Evolutionary conservation across 2,113 vertebrate species (phyloP).

Genomic region (Lampris incognitus): DNA sequence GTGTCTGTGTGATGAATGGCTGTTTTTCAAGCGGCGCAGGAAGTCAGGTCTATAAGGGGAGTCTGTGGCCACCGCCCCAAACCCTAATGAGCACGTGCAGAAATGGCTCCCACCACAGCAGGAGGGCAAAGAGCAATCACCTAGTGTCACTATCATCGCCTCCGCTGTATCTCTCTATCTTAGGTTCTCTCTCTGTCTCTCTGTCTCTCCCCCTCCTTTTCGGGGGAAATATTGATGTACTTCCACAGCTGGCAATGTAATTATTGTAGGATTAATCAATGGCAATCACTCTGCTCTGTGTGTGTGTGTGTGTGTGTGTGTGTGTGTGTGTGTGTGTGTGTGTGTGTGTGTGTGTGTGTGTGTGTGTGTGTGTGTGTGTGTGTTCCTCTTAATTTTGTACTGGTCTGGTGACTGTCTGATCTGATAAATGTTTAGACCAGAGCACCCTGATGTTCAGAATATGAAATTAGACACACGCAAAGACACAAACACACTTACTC

Average conservation of each 20-base stretch:
- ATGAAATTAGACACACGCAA: constrained; percentile 36
- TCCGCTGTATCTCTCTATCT: constrained; percentile 18
- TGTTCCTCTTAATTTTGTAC: constrained; percentile 47
- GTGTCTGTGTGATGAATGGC: constrained; percentile 58
- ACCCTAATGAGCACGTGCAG: constrained; percentile 65
- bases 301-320: constrained; percentile 12
- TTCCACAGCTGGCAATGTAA: constrained; percentile 17
- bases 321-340: constrained; percentile 15
- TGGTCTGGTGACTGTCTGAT: constrained; percentile 66
- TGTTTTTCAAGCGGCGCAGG: constrained; percentile 50
- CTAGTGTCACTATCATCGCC: constrained; percentile 11
- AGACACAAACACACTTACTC: constrained; percentile 14
- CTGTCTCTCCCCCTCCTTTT: not conserved
- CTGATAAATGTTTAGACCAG: constrained; percentile 57
- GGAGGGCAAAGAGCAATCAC: constrained; percentile 27
- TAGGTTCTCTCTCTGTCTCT: not conserved
- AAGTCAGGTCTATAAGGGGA: constrained; percentile 66
- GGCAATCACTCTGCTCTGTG: constrained; percentile 31
- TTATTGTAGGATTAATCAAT: constrained; percentile 53
- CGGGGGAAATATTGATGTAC: constrained; percentile 25
- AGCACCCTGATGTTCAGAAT: constrained; percentile 36
- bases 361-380: constrained; percentile 9
- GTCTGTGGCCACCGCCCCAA: constrained; percentile 47
- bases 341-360: constrained; percentile 1
- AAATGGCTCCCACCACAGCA: constrained; percentile 32